phyloP scores from a whole-genome alignment of 2,888 invertebrate species.

The Drosophila nigricruria region DNA sequence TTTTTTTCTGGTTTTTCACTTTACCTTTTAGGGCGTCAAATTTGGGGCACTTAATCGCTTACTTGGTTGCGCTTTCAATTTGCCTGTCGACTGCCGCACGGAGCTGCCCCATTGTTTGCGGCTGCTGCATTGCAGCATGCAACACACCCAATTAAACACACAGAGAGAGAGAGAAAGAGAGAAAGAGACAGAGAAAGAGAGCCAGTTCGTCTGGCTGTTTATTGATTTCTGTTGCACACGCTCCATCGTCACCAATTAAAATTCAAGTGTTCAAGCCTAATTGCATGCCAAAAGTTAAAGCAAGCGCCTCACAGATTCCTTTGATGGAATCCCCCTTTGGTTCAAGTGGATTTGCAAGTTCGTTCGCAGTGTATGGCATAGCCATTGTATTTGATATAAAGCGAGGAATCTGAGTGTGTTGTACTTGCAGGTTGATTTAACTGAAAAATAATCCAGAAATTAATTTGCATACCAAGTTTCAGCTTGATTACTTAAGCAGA shows the following conservation, averaged over 20 bases:
- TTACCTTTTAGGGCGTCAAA: slow-evolving; percentile 17
- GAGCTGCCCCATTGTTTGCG: slow-evolving; percentile 30
- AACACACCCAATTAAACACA: slow-evolving; percentile 57
- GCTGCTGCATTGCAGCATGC: slow-evolving; percentile 46
- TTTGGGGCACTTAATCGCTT: slow-evolving; percentile 37
- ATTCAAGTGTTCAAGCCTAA: slow-evolving; percentile 66
- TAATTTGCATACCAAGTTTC: not conserved
- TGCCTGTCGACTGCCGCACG: slow-evolving; percentile 14
- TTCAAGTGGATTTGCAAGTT: not conserved
- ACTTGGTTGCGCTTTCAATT: slow-evolving; percentile 37
- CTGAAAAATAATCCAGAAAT: not conserved
- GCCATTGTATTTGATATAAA: not conserved
- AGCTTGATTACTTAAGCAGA: not conserved
- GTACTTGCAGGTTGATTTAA: no score
- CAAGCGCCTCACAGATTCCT: slow-evolving; percentile 20
- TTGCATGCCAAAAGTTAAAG: slow-evolving; percentile 53
- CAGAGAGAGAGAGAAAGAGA: not conserved
- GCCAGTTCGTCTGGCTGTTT: slow-evolving; percentile 44
- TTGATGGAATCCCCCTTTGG: not conserved
- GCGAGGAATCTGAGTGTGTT: not conserved
- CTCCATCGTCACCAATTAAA: slow-evolving; percentile 61
- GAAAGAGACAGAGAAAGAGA: not conserved
- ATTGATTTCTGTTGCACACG: slow-evolving; percentile 59
- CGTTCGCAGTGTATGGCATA: not conserved
- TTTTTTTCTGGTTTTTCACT: not conserved